Evolutionary conservation across 2,888 invertebrate species (phyloP).

Genomic region (Nemotelus pantherinus): DNA sequence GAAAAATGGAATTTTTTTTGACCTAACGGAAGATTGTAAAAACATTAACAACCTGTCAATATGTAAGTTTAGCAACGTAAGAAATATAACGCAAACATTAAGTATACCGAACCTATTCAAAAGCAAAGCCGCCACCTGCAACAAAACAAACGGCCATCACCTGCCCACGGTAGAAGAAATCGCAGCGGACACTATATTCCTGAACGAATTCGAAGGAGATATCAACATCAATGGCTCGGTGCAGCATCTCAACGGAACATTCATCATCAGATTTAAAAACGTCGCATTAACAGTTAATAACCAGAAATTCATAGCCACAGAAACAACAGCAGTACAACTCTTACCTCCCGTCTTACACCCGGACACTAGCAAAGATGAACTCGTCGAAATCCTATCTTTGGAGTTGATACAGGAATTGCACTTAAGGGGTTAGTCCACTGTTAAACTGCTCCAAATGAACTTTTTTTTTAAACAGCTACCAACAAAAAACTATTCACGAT

Average conservation of each 20-base stretch:
- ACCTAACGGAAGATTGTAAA: neutral
- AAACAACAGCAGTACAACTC: neutral
- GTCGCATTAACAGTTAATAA: neutral
- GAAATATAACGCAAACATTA: neutral
- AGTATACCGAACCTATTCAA: conserved; percentile 6
- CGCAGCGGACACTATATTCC: neutral
- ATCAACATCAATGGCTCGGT: neutral
- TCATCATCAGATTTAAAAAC: conserved; percentile 4
- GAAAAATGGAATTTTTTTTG: conserved; percentile 9
- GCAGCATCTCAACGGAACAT: neutral
- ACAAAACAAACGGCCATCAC: conserved; percentile 11
- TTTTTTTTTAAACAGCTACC: too few species aligned
- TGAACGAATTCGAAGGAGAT: conserved; percentile 14
- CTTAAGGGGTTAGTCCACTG: too few species aligned
- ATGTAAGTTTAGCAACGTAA: neutral
- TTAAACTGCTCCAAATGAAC: too few species aligned
- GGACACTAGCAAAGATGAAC: neutral
- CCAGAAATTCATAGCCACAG: neutral
- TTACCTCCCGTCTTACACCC: neutral
- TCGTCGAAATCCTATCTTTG: conserved; percentile 4
- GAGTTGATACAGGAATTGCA: conserved; percentile 7
- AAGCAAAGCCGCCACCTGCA: conserved; percentile 6
- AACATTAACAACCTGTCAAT: conserved; percentile 11
- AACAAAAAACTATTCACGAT: too few species aligned
- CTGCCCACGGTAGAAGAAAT: neutral